Evolutionary conservation across 2,888 invertebrate genomes (phyloP).

Genomic region (Actias luna): DNA sequence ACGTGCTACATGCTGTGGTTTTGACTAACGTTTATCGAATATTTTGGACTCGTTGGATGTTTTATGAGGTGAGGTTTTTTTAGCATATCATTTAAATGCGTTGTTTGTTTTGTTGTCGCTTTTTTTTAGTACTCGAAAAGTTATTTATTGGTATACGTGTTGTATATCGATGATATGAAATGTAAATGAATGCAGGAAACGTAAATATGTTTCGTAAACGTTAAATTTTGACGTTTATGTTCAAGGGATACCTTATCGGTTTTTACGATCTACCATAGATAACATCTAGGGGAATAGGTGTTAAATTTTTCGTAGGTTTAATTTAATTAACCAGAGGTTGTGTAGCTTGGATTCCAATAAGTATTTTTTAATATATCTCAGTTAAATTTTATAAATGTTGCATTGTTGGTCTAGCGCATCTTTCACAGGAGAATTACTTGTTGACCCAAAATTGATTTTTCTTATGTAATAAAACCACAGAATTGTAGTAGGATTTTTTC

Average conservation of each 20-base stretch:
- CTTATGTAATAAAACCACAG: too few species aligned
- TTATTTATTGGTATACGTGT: background rate
- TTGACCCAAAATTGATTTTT: too few species aligned
- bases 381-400: background rate
- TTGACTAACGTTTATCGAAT: constrained; percentile 3
- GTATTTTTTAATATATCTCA: background rate
- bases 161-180: background rate
- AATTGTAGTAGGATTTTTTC: too few species aligned
- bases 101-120: background rate
- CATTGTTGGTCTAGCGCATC: too few species aligned
- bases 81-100: background rate
- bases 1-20: constrained; percentile 1
- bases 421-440: too few species aligned
- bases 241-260: background rate
- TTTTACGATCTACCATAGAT: background rate
- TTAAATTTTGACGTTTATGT: background rate
- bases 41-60: constrained; percentile 37
- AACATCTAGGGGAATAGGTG: background rate
- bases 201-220: background rate
- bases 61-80: constrained; percentile 38
- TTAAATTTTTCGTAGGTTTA: background rate
- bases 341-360: background rate
- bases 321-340: background rate
- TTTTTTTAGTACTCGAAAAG: background rate
- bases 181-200: background rate